These are phyloP conservation scores for Siphamia tubifer DNA, from an alignment of 2,113 vertebrate genomes.

Conservation along the genomic window DNA sequence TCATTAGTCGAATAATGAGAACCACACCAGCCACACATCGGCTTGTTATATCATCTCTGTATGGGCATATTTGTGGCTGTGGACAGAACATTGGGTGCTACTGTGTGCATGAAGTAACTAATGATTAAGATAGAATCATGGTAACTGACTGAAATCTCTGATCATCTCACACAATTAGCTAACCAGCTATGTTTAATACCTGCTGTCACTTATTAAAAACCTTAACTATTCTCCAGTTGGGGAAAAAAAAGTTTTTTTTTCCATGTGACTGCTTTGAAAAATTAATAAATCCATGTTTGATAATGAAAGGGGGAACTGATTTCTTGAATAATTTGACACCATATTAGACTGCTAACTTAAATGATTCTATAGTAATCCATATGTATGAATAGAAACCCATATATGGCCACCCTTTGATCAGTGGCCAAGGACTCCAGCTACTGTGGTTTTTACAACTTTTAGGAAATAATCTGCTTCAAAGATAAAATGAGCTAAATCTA, in stretches of 20 bases:
- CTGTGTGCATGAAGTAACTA: constrained; percentile 40
- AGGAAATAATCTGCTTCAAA: too few species aligned
- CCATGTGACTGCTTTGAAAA: neutral
- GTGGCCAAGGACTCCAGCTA: too few species aligned
- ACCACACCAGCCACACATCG: constrained; percentile 51
- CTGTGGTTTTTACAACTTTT: too few species aligned
- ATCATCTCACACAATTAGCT: constrained; percentile 13
- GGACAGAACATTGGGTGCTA: constrained; percentile 60
- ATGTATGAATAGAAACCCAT: too few species aligned
- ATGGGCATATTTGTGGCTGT: constrained; percentile 62
- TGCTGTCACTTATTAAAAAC: neutral
- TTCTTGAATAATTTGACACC: too few species aligned
- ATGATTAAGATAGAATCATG: constrained; percentile 46
- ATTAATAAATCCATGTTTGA: neutral
- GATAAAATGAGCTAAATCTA: too few species aligned
- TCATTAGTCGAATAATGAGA: constrained; percentile 81
- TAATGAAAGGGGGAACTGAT: too few species aligned
- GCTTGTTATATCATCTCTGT: constrained; percentile 65
- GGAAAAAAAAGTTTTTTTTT: neutral
- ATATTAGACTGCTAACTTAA: too few species aligned
- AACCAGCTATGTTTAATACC: neutral
- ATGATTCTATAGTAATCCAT: too few species aligned
- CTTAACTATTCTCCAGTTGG: neutral
- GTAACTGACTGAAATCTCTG: neutral
- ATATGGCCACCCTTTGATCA: too few species aligned